Evolutionary conservation across 2,797 vertebrate species (phyloP).

Genomic region (Neostethus bicornis): DNA sequence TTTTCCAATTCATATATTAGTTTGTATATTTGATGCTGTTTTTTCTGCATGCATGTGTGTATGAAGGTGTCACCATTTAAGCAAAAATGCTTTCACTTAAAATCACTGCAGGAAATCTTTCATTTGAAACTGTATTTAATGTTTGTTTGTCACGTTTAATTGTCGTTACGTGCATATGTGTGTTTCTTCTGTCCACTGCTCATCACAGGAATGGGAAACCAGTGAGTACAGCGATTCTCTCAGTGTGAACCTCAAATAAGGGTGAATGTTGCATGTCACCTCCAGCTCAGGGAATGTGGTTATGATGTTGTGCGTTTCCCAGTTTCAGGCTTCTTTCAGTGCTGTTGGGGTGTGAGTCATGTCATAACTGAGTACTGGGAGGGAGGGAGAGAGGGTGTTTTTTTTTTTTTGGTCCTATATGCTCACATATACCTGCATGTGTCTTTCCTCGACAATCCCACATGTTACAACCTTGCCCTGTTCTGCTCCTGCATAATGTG

Average conservation of each 20-base stretch:
- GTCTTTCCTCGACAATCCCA: conserved; percentile 49
- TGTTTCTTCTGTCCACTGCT: conserved; percentile 80
- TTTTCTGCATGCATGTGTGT: background rate
- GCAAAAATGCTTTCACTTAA: background rate
- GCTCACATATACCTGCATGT: conserved; percentile 67
- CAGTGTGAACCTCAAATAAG: conserved; percentile 54
- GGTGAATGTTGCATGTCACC: conserved; percentile 79
- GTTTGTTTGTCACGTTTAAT: conserved; percentile 52
- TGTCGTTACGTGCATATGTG: conserved; percentile 44
- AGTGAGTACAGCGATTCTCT: conserved; percentile 82
- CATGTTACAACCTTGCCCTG: conserved; percentile 38
- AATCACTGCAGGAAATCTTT: conserved; percentile 4
- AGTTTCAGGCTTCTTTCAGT: conserved; percentile 46
- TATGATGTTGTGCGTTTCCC: conserved; percentile 46
- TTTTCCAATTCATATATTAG: conserved; percentile 4
- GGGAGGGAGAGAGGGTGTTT: background rate
- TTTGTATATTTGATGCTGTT: conserved; percentile 9
- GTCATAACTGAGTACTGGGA: conserved; percentile 35
- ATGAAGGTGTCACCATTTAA: background rate
- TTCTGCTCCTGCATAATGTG: conserved; percentile 42
- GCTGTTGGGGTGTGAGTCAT: conserved; percentile 50
- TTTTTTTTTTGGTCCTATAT: conserved; percentile 33
- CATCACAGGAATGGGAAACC: conserved; percentile 86
- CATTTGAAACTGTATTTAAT: conserved; percentile 5
- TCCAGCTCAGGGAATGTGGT: conserved; percentile 49